Conservation (phyloP, 2,797 vertebrate species). For the Sebastes oblongus region DNA sequence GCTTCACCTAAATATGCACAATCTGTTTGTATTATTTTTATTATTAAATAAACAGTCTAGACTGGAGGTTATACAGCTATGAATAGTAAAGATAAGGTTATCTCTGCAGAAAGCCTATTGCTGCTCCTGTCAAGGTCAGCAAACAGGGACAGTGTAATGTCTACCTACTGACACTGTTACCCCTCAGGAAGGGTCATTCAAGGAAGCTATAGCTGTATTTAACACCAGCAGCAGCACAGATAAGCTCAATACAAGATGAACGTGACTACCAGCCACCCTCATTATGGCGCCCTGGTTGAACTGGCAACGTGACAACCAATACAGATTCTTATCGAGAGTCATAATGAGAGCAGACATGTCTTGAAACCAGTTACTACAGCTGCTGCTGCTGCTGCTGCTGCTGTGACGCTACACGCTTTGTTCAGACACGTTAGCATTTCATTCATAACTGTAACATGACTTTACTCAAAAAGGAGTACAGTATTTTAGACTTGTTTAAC, state of each 20-base stretch:
- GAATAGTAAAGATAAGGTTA: conserved; percentile 12
- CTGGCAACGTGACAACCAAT: neutral
- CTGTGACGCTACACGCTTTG: neutral
- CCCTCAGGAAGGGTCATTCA: neutral
- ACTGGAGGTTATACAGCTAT: neutral
- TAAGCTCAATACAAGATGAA: neutral
- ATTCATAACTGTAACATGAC: fast-evolving
- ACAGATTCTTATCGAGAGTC: fast-evolving
- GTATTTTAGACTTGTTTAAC: too few species aligned
- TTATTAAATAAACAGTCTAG: neutral
- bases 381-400: neutral
- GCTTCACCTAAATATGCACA: neutral
- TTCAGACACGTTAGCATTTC: neutral
- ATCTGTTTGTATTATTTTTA: neutral
- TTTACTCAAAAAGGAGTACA: neutral
- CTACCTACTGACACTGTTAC: conserved; percentile 24
- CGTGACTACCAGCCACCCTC: conserved; percentile 38
- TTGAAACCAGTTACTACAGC: neutral
- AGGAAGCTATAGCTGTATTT: neutral
- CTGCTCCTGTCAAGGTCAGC: conserved; percentile 55
- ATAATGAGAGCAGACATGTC: neutral
- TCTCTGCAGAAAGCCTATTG: neutral
- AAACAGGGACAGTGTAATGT: conserved; percentile 6
- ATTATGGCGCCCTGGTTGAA: conserved; percentile 42
- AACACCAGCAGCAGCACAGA: neutral